A percentile compares a stretch with the other conserved stretches of the same genome.
These are phyloP conservation scores for Ataeniobius toweri DNA, from an alignment of 2,797 vertebrate species.

Conservation along the genomic window DNA sequence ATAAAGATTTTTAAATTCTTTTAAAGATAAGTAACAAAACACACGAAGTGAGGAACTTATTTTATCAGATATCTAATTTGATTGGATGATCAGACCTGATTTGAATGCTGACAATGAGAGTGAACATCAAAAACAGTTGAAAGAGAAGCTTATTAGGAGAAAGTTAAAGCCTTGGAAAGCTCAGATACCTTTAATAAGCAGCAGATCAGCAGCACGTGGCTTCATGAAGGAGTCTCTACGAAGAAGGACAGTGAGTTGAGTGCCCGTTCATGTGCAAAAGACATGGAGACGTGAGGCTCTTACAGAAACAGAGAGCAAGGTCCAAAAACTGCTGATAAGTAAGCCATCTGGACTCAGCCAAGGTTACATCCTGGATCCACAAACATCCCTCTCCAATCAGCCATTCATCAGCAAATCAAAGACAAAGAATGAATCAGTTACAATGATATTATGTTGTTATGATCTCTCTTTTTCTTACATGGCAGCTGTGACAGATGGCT, in stretches of 20 bases:
- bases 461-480: background rate
- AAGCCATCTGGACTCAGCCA: slow-evolving; percentile 47
- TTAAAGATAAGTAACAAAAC: slow-evolving; percentile 12
- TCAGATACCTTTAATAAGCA: slow-evolving; percentile 46
- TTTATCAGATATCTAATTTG: background rate
- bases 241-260: slow-evolving; percentile 39
- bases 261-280: slow-evolving; percentile 28
- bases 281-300: slow-evolving; percentile 53
- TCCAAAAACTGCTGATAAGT: slow-evolving; percentile 76
- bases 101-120: background rate
- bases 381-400: background rate
- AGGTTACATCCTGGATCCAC: slow-evolving; percentile 48
- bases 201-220: slow-evolving; percentile 43
- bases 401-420: background rate
- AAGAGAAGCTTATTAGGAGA: slow-evolving; percentile 16
- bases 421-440: background rate
- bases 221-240: slow-evolving; percentile 31
- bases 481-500: background rate
- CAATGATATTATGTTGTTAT: background rate
- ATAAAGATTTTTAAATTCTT: slow-evolving; percentile 13
- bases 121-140: background rate
- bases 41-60: background rate
- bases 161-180: slow-evolving; percentile 9
- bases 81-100: slow-evolving; percentile 3
- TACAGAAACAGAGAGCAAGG: slow-evolving; percentile 67